Base-by-base conservation (phyloP, 2,113 vertebrate genomes). In the Hypanus sabinus region DNA sequence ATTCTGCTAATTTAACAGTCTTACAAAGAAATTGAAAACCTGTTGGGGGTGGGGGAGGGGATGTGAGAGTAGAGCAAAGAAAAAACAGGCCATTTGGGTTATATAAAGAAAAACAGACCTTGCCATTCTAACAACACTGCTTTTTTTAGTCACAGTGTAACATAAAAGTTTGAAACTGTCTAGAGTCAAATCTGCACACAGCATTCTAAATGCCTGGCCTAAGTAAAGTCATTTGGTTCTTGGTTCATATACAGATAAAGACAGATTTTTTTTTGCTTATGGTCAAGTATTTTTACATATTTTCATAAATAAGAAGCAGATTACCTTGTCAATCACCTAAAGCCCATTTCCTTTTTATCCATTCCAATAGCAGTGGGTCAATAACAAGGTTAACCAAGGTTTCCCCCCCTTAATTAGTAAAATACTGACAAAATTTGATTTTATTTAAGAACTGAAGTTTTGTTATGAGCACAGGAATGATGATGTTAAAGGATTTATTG, bases 261-360 rank as follows among this genome's bases (percentile, higher is more conserved):
- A 30, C 73, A 30, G 18, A 38, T 73, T 93, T 93, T 93, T 38
- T 75, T 93, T 65, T 73, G 68, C 36, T 73, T 70, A 92, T 92
- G 91, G 73, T 93, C 70, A 24, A 93, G 70, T 55, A 93, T 73
- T 93, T 92, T 93, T 93, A 93, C 91, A 93, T 93, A 93, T 73
- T 93, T 93, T 93, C 70, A 73, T 73, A 93, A 93, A 93, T 93
- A 93, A 93, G 91, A 93, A 93, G 91, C 91, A 93, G 91, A 93
- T 75, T 93, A 93, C 91, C 91, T 93, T 93, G 91, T 93, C 91
- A 93, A 93, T 93, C 91, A 93, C 36, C 68, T 73, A 93, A 93
- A 93, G 91, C 91, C 91, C 70, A 93, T 93, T 93, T 93, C 91
- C 91, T 93, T 70, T 75, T 70, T 73, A 93, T 93, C 73, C 91